Conservation (phyloP, 1,140 invertebrate genomes). For the Scaptomyza hsui region DNA sequence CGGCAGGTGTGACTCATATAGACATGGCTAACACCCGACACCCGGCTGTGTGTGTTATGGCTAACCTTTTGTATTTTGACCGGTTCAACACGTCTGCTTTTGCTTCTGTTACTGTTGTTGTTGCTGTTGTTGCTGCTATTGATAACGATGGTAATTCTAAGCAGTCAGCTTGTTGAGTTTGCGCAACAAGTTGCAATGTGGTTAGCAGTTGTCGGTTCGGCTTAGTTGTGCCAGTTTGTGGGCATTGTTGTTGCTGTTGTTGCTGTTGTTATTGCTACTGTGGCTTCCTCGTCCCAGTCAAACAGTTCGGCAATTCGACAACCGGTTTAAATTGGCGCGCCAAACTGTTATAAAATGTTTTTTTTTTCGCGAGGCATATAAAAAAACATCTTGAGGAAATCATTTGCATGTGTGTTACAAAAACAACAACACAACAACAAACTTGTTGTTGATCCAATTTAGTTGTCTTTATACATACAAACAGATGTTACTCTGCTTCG, state of each 20-base stretch:
- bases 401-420: slow-evolving; percentile 60
- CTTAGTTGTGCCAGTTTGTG: slow-evolving; percentile 48
- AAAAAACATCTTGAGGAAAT: slow-evolving; percentile 66
- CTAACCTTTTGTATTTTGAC: slow-evolving; percentile 72
- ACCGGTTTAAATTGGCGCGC: slow-evolving; percentile 64
- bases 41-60: slow-evolving; percentile 13
- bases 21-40: slow-evolving; percentile 65
- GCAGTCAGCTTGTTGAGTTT: slow-evolving; percentile 41
- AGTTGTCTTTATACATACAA: slow-evolving; percentile 22
- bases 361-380: slow-evolving; percentile 49
- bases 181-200: slow-evolving; percentile 58
- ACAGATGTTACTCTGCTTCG: neutral
- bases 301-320: slow-evolving; percentile 44
- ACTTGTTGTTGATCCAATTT: slow-evolving; percentile 59
- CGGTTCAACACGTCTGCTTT: slow-evolving; percentile 60
- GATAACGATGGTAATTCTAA: slow-evolving; percentile 62
- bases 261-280: slow-evolving; percentile 26
- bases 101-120: slow-evolving; percentile 11
- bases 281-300: slow-evolving; percentile 57
- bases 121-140: slow-evolving; percentile 8
- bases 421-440: slow-evolving; percentile 12
- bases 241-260: slow-evolving; percentile 2
- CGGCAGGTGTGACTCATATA: slow-evolving; percentile 71
- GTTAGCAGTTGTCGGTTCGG: slow-evolving; percentile 39
- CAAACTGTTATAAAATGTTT: slow-evolving; percentile 42